Percentiles rank a stretch among this genome's conserved stretches.
Conservation (phyloP, 2,797 vertebrate genomes). For the Gobio occitaniae region DNA sequence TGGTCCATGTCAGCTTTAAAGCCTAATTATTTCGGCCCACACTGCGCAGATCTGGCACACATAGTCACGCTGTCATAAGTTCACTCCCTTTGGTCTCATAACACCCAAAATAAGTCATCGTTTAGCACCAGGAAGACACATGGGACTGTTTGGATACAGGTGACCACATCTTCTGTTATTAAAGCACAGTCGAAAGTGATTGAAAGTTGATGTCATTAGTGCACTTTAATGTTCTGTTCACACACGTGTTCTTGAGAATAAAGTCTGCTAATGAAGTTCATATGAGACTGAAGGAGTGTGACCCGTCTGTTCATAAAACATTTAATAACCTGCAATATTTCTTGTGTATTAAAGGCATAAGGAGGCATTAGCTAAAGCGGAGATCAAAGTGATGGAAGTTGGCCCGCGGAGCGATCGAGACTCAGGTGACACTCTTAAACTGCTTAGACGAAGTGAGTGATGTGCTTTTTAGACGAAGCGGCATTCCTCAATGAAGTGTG, state of each 20-base stretch:
- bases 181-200: conserved; percentile 17
- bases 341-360: conserved; percentile 39
- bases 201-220: conserved; percentile 51
- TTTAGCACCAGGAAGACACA: neutral
- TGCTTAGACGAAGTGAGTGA: conserved; percentile 41
- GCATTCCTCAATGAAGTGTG: conserved; percentile 25
- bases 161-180: conserved; percentile 11
- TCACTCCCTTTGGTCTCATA: conserved; percentile 10
- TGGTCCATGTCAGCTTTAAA: conserved; percentile 32
- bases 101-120: conserved; percentile 21
- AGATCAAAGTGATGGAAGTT: conserved; percentile 53
- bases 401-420: neutral
- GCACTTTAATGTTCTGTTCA: conserved; percentile 21
- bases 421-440: conserved; percentile 55
- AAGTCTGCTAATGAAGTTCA: conserved; percentile 47
- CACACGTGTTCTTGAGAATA: conserved; percentile 19
- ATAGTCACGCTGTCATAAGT: conserved; percentile 3
- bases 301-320: conserved; percentile 37
- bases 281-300: conserved; percentile 17
- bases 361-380: conserved; percentile 20
- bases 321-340: conserved; percentile 28
- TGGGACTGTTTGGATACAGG: neutral
- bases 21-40: conserved; percentile 34
- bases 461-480: conserved; percentile 12
- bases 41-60: neutral